Conservation (phyloP, 2,113 vertebrate genomes). For the Gallinago jamesoni region DNA sequence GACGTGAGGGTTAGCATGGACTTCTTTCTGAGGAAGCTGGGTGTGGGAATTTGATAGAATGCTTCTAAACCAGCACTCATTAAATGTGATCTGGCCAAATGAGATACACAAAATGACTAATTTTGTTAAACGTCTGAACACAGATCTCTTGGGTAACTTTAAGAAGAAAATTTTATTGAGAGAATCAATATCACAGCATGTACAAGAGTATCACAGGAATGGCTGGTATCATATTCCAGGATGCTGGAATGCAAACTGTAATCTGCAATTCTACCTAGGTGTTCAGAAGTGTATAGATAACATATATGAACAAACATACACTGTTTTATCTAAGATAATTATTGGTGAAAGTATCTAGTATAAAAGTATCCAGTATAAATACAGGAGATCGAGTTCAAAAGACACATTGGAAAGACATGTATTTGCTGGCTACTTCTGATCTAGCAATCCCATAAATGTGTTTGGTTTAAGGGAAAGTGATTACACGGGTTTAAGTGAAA, state of each 20-base stretch:
- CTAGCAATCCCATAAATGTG: fast-evolving
- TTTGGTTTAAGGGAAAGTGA: neutral
- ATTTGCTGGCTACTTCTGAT: neutral
- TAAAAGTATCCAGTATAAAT: neutral
- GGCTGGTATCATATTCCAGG: neutral
- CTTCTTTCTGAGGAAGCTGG: neutral
- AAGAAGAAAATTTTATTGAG: neutral
- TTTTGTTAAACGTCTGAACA: neutral
- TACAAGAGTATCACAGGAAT: neutral
- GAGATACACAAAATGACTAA: neutral
- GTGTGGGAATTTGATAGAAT: neutral
- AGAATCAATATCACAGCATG: neutral
- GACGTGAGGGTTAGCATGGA: neutral
- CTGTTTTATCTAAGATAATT: neutral
- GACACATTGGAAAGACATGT: neutral
- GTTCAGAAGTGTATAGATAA: neutral
- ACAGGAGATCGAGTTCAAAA: neutral
- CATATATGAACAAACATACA: neutral
- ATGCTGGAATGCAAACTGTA: neutral
- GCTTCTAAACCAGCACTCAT: neutral
- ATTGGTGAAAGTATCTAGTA: neutral
- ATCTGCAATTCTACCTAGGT: neutral
- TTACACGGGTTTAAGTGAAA: neutral
- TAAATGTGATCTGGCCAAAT: neutral
- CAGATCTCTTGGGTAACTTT: neutral